phyloP scores from a whole-genome alignment of 2,888 invertebrate species.

The Agriotes lineatus region DNA sequence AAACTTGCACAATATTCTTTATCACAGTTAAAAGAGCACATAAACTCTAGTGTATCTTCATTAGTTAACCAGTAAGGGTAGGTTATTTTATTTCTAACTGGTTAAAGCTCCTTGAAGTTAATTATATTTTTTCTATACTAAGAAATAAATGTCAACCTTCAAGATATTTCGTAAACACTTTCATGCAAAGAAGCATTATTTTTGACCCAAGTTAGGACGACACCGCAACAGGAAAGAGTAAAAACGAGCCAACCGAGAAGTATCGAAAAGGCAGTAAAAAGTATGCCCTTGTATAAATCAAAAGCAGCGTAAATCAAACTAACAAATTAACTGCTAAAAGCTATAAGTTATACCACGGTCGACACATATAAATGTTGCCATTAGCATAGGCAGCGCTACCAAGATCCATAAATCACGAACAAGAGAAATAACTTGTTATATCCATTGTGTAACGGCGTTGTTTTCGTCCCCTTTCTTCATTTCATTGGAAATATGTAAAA shows the following conservation, averaged over 20 bases:
- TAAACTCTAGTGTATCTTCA: no score
- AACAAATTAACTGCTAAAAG: constrained; percentile 67
- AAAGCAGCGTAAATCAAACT: constrained; percentile 66
- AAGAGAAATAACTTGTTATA: constrained; percentile 67
- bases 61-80: no score
- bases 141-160: no score
- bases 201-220: no score
- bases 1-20: no score
- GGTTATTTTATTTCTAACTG: no score
- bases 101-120: no score
- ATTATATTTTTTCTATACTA: no score
- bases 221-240: not conserved
- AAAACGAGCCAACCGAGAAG: not conserved
- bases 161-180: no score
- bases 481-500: constrained; percentile 62
- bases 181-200: no score
- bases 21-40: no score
- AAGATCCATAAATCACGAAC: constrained; percentile 65
- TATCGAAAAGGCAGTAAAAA: constrained; percentile 24
- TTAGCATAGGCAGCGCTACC: constrained; percentile 67
- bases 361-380: constrained; percentile 67
- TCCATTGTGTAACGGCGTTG: constrained; percentile 65
- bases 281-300: constrained; percentile 53
- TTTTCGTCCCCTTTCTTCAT: constrained; percentile 60
- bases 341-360: constrained; percentile 63